These are phyloP conservation scores for Pseudorhombus dupliciocellatus DNA, from an alignment of 2,113 vertebrate genomes.

Conservation along the genomic window DNA sequence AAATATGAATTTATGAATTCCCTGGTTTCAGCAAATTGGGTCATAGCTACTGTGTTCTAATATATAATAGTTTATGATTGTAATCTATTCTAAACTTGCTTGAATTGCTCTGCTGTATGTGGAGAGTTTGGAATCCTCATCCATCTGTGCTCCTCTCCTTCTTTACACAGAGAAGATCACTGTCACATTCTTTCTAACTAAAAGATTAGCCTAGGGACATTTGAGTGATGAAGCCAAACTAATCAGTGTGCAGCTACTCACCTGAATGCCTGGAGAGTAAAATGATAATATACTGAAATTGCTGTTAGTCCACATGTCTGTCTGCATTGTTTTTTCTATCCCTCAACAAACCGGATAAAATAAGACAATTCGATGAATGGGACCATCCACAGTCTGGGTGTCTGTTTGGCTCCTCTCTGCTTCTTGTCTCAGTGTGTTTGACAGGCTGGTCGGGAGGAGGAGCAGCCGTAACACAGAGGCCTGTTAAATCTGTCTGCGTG, in stretches of 20 bases:
- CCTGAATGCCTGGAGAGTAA: background rate
- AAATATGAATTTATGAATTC: background rate
- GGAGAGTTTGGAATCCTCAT: background rate
- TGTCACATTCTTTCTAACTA: slow-evolving; percentile 72
- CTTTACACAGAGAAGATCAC: slow-evolving; percentile 92
- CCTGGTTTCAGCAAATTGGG: background rate
- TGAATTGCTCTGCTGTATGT: background rate
- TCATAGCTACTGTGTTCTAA: background rate
- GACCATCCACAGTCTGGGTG: background rate
- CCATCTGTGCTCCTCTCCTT: background rate
- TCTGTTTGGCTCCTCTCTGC: background rate
- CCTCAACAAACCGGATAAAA: background rate
- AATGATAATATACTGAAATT: background rate
- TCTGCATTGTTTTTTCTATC: background rate
- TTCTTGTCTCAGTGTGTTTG: background rate
- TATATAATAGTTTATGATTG: no score
- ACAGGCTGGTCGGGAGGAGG: background rate
- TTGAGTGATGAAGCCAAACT: no score
- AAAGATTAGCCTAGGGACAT: no score
- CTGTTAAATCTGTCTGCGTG: no score
- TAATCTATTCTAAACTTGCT: background rate
- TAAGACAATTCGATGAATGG: background rate
- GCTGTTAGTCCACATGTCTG: background rate
- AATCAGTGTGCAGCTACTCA: background rate
- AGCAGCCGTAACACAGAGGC: background rate